These are phyloP conservation scores for Eptatretus atami DNA, from an alignment of 2,797 vertebrate genomes.

Conservation along the genomic window DNA sequence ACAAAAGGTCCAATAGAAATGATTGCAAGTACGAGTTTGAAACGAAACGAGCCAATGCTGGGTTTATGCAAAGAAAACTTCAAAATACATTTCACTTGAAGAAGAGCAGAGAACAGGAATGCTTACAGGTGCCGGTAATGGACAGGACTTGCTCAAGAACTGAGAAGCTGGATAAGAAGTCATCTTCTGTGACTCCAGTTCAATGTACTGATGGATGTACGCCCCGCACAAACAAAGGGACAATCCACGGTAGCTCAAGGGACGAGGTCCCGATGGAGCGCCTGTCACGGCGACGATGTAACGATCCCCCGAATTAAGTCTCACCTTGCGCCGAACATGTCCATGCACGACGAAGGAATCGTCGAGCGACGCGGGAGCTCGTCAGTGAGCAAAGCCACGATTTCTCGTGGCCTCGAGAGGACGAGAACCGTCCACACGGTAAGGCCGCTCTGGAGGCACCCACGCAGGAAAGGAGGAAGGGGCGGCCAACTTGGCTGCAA, in stretches of 20 bases:
- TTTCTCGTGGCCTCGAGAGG: background rate
- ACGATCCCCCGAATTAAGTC: background rate
- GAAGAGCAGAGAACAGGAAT: too few relatives aligned
- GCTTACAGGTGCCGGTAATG: background rate
- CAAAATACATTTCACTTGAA: too few relatives aligned
- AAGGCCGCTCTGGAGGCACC: background rate
- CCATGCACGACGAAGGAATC: background rate
- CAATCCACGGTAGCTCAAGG: too few relatives aligned
- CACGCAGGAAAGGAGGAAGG: background rate
- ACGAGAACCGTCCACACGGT: background rate
- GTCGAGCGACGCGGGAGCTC: background rate
- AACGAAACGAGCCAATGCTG: too few relatives aligned
- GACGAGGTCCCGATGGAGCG: too few relatives aligned
- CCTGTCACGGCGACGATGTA: too few relatives aligned
- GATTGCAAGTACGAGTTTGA: too few relatives aligned
- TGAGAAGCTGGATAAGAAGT: constrained; percentile 1
- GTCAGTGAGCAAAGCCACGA: background rate
- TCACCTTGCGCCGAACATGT: background rate
- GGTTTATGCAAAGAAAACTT: too few relatives aligned
- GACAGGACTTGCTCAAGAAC: constrained; percentile 3
- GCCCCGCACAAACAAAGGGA: background rate
- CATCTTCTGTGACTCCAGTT: background rate
- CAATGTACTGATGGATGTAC: constrained; percentile 1
- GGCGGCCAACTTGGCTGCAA: background rate
- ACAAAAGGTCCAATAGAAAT: too few relatives aligned